These are phyloP conservation scores for Tachina lurida DNA, from an alignment of 2,888 invertebrate species.

Conservation along the genomic window DNA sequence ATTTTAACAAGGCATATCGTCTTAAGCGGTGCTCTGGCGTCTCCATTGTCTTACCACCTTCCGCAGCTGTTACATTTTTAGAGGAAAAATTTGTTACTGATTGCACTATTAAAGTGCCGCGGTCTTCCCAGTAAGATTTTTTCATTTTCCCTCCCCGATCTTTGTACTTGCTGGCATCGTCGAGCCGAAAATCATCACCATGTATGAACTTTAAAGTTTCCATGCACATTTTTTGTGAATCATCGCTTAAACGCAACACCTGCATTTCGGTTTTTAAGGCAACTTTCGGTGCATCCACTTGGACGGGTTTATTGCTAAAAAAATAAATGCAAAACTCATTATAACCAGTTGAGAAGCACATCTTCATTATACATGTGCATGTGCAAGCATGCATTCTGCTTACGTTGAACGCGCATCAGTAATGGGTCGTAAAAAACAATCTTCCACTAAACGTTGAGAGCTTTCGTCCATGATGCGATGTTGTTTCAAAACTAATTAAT, in stretches of 20 bases:
- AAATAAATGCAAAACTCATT: not conserved
- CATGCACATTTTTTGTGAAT: constrained; percentile 88
- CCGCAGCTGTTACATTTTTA: constrained; percentile 79
- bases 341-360: not conserved
- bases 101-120: constrained; percentile 89
- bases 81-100: constrained; percentile 86
- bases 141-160: constrained; percentile 87
- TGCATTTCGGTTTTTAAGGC: constrained; percentile 90
- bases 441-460: constrained; percentile 85
- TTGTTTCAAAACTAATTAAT: not conserved
- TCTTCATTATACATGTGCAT: not conserved
- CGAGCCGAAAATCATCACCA: constrained; percentile 87
- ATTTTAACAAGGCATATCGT: constrained; percentile 88
- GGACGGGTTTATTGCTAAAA: constrained; percentile 81
- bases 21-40: constrained; percentile 86
- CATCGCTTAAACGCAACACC: constrained; percentile 87
- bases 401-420: constrained; percentile 72
- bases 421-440: constrained; percentile 86
- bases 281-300: constrained; percentile 83
- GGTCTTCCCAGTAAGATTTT: constrained; percentile 90
- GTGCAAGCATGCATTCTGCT: constrained; percentile 44
- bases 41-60: constrained; percentile 76
- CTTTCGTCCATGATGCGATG: constrained; percentile 84
- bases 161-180: constrained; percentile 85
- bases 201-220: constrained; percentile 89